Base-by-base conservation (phyloP, 2,113 vertebrate genomes). In the Campylomormyrus tamandua region DNA sequence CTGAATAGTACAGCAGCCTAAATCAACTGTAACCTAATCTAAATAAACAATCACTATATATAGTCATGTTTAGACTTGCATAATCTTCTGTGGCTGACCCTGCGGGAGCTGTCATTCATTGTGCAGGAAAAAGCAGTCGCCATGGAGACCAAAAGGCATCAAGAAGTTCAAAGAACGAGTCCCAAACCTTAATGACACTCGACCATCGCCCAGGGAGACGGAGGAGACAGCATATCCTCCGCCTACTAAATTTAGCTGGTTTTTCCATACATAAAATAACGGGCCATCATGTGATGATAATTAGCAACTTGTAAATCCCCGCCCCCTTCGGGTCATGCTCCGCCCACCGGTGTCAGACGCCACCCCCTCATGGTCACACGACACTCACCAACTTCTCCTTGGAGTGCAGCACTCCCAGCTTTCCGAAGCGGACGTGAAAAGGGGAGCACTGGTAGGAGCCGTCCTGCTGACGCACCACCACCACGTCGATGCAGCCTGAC, bases 351-450 rank as follows among this genome's bases (percentile, higher is more conserved):
- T 27, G 58, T 62, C 6, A 27, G n/a, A n/a, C 58, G n/a, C 62
- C 62, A 11, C 62, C n/a, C 62, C 62, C 62, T 70, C 62, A 70
- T 11, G 62, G 3, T 70, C 62, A 31, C n/a, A 42, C 10, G 21
- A 87, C 39, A 96, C 97, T 96, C 91, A 99, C 98, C 97, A 99
- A 98, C 97, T 99, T 99, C 92, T 99, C 98, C 92, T 98, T 99
- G 46, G 98, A 99, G 87, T 97, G 97, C 90, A 99, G 93, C 9
- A 99, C 98, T 0, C 98, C 98, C 52, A 99, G 96, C 94, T 99
- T 99, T 88, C 98, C 98, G 2, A 99, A 99, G 24, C 98, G 97
- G 90, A 99, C 98, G 0, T 99, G 98, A 90, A 99, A 99, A 10
- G 98, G 98, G 0, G 98, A 99, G 92, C 98, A 99, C 90, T 98